Conservation (phyloP, 2,113 vertebrate genomes). For the Phycodurus eques region DNA sequence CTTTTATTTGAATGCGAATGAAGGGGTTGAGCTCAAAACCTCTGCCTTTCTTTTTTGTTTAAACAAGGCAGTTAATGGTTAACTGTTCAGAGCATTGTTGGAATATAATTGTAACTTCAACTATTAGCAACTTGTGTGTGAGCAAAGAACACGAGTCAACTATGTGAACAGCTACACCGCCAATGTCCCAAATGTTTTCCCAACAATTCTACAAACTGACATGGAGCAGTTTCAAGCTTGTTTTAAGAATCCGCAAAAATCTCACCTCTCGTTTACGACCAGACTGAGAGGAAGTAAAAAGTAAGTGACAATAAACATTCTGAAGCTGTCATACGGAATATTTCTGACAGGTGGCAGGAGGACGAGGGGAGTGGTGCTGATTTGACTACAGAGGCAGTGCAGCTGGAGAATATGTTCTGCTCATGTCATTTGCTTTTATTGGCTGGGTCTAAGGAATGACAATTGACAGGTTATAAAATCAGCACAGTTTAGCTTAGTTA, state of each 20-base stretch:
- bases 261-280: slow-evolving; percentile 19
- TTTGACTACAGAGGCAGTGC: slow-evolving; percentile 17
- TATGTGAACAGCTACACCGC: background rate
- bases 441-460: slow-evolving; percentile 26
- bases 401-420: slow-evolving; percentile 20
- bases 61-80: slow-evolving; percentile 7
- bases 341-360: slow-evolving; percentile 14
- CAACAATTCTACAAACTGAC: too few relatives aligned
- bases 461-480: slow-evolving; percentile 11
- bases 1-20: background rate
- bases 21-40: background rate
- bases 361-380: background rate
- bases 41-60: background rate
- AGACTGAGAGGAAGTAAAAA: slow-evolving; percentile 6
- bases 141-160: background rate
- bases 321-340: background rate
- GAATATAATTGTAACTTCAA: background rate
- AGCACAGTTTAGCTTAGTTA: background rate
- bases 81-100: slow-evolving; percentile 2
- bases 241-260: background rate
- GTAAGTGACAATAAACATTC: background rate
- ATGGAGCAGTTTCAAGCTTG: background rate
- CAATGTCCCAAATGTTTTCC: too few relatives aligned
- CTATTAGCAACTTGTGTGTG: background rate
- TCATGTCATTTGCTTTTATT: slow-evolving; percentile 43